phyloP scores from a whole-genome alignment of 2,888 invertebrate species.

The Drosophila recens region DNA sequence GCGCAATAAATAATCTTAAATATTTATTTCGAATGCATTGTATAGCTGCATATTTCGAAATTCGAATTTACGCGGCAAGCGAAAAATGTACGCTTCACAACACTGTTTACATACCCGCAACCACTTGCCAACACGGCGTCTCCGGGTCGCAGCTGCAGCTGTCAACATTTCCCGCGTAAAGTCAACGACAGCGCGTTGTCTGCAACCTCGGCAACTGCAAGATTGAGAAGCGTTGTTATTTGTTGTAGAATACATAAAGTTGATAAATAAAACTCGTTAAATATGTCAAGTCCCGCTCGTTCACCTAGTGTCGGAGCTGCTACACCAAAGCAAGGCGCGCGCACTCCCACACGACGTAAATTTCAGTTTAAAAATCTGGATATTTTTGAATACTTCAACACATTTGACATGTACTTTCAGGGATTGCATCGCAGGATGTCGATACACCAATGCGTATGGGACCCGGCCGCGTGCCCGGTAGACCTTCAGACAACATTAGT shows the following conservation, averaged over 20 bases:
- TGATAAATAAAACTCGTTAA: conserved; percentile 15
- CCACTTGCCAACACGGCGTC: conserved; percentile 45
- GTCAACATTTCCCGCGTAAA: conserved; percentile 74
- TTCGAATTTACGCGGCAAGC: conserved; percentile 45
- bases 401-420: conserved; percentile 38
- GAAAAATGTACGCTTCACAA: neutral
- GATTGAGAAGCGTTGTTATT: conserved; percentile 18
- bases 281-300: conserved; percentile 83
- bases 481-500: conserved; percentile 82
- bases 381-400: neutral
- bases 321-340: conserved; percentile 65
- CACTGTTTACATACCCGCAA: conserved; percentile 9
- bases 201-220: conserved; percentile 14
- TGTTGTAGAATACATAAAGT: conserved; percentile 16
- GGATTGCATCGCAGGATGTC: conserved; percentile 69
- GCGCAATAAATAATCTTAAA: neutral
- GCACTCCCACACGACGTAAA: conserved; percentile 82
- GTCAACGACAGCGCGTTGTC: conserved; percentile 27
- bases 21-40: neutral
- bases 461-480: conserved; percentile 62
- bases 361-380: neutral
- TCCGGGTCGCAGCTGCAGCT: conserved; percentile 28
- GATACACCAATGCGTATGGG: conserved; percentile 85
- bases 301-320: conserved; percentile 65
- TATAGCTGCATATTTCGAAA: conserved; percentile 23